Percentiles rank a stretch among this genome's conserved stretches.
Evolutionary conservation across 2,113 vertebrate species (phyloP).

Genomic region (Aegypius monachus): DNA sequence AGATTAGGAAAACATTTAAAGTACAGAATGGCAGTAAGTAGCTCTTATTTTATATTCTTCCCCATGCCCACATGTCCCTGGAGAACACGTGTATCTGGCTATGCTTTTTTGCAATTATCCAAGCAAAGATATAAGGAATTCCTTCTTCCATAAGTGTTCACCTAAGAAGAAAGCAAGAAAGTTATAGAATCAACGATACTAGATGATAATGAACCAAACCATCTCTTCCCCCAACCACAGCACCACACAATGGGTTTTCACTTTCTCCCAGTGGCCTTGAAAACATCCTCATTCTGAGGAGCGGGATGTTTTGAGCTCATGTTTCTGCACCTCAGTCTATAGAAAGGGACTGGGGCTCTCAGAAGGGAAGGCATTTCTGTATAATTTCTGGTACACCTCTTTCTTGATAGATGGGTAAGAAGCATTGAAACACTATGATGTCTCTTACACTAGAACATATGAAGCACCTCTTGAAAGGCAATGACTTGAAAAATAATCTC

Average conservation of each 20-base stretch:
- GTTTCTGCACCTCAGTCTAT: not conserved
- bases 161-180: not conserved
- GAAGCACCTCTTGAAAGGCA: not conserved
- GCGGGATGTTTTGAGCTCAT: not conserved
- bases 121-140: not conserved
- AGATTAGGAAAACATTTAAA: not conserved
- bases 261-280: not conserved
- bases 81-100: not conserved
- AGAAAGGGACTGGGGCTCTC: not conserved
- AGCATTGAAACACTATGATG: not conserved
- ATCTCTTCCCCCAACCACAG: not conserved
- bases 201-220: not conserved
- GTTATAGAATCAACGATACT: rapidly evolving
- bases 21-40: not conserved
- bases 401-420: not conserved
- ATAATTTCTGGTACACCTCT: not conserved
- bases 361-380: not conserved
- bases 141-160: not conserved
- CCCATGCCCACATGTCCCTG: not conserved
- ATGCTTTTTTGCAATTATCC: not conserved
- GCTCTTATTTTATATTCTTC: not conserved
- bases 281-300: not conserved
- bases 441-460: not conserved
- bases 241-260: not conserved
- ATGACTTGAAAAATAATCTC: not conserved